Evolutionary conservation across 2,113 vertebrate species (phyloP).

Genomic region (Sander vitreus): DNA sequence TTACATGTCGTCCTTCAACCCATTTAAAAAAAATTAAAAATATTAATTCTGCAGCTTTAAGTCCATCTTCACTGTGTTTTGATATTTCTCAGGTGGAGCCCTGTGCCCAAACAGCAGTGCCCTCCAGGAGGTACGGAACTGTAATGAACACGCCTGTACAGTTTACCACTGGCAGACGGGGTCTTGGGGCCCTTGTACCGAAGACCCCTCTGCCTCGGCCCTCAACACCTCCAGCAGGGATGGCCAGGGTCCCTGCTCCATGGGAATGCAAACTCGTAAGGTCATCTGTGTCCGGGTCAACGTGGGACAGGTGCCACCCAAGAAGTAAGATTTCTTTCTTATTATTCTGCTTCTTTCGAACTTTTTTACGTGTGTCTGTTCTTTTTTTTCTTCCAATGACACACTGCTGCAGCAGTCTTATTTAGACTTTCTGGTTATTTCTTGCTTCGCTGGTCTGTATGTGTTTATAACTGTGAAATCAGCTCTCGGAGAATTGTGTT

Average conservation of each 20-base stretch:
- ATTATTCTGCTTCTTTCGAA: not conserved
- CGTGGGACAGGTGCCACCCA: slow-evolving; percentile 97
- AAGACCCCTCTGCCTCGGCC: slow-evolving; percentile 88
- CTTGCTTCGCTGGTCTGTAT: slow-evolving; percentile 3
- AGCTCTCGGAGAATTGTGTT: not conserved
- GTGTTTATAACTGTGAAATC: slow-evolving; percentile 30
- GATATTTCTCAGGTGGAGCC: slow-evolving; percentile 84
- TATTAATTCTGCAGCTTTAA: not conserved
- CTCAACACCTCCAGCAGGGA: slow-evolving; percentile 88
- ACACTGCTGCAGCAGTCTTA: not conserved
- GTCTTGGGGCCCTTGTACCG: slow-evolving; percentile 92
- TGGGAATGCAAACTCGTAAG: slow-evolving; percentile 96
- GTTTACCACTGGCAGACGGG: slow-evolving; percentile 98
- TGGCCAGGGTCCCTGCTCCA: slow-evolving; percentile 86
- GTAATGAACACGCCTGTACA: slow-evolving; percentile 95
- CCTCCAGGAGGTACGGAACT: slow-evolving; percentile 93
- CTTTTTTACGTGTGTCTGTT: not conserved
- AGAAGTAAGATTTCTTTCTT: slow-evolving; percentile 90
- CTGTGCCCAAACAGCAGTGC: slow-evolving; percentile 92
- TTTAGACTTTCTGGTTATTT: slow-evolving; percentile 18
- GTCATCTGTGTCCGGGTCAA: slow-evolving; percentile 98
- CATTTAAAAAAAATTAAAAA: not conserved
- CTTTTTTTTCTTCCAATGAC: not conserved
- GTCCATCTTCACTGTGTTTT: not conserved
- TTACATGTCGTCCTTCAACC: not conserved